Conservation (phyloP, 2,113 vertebrate genomes). For the Bothrops jararaca region DNA sequence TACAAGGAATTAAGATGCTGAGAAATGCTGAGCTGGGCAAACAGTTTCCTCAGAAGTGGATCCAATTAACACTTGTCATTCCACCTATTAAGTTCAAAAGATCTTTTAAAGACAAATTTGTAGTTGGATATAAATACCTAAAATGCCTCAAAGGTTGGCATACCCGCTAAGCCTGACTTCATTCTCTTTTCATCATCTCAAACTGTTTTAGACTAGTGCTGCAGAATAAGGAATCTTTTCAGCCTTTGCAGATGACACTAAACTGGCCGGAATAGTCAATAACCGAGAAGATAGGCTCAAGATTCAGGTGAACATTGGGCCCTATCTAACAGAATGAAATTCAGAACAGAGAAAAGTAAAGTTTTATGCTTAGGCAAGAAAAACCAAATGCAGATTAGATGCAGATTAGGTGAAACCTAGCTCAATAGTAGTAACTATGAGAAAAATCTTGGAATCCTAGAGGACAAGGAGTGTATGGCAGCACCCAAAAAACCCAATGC, state of each 20-base stretch:
- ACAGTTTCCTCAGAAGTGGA: neutral
- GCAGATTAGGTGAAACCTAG: neutral
- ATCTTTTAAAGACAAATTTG: neutral
- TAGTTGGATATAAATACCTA: neutral
- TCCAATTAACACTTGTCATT: neutral
- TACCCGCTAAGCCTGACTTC: neutral
- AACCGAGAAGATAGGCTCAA: neutral
- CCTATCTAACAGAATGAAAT: neutral
- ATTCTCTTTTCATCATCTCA: neutral
- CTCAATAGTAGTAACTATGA: neutral
- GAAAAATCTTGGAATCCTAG: neutral
- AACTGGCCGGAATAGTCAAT: neutral
- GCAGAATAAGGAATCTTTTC: neutral
- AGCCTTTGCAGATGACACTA: neutral
- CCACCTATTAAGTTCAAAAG: fast-evolving
- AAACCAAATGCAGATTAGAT: neutral
- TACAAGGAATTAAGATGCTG: neutral
- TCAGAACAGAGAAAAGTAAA: neutral
- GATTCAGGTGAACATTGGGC: neutral
- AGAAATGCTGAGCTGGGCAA: neutral
- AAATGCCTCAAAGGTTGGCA: neutral
- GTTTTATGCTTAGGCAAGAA: neutral
- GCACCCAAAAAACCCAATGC: neutral
- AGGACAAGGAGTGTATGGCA: neutral
- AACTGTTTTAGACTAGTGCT: neutral